A percentile compares a stretch with the other conserved stretches of the same genome.
phyloP scores from a whole-genome alignment of 2,888 invertebrate genomes.

The Esperia sulphurella region DNA sequence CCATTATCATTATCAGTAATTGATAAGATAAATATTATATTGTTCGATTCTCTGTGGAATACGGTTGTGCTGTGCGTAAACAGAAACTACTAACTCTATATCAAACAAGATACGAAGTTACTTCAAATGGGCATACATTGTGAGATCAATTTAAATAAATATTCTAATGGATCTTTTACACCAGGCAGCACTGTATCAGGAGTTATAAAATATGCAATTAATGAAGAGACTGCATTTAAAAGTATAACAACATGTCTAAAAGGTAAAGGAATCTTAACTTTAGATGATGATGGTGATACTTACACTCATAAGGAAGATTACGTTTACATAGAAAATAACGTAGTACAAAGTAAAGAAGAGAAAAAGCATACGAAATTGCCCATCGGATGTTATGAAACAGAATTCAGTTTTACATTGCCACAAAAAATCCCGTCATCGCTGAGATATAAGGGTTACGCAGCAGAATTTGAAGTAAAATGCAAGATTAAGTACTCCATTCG shows the following conservation, averaged over 20 bases:
- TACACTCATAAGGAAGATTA: conserved; percentile 16
- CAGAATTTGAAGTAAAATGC: conserved; percentile 19
- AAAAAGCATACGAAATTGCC: conserved; percentile 12
- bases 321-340: conserved; percentile 19
- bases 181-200: conserved; percentile 22
- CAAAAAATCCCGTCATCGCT: conserved; percentile 27
- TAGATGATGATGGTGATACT: background rate
- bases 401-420: conserved; percentile 33
- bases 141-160: conserved; percentile 20
- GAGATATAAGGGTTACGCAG: conserved; percentile 12
- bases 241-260: conserved; percentile 23
- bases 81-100: too few relatives aligned
- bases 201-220: conserved; percentile 20
- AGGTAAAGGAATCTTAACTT: conserved; percentile 16
- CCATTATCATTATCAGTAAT: too few relatives aligned
- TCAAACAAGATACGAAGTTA: too few relatives aligned
- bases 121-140: conserved; percentile 22
- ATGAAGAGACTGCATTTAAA: conserved; percentile 18
- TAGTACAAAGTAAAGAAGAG: background rate
- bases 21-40: too few relatives aligned
- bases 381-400: conserved; percentile 25
- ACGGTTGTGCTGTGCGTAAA: too few relatives aligned
- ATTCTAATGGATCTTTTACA: conserved; percentile 13
- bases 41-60: too few relatives aligned
- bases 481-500: conserved; percentile 33